Conservation (phyloP, 2,888 invertebrate species). For the Synanthedon formicaeformis region DNA sequence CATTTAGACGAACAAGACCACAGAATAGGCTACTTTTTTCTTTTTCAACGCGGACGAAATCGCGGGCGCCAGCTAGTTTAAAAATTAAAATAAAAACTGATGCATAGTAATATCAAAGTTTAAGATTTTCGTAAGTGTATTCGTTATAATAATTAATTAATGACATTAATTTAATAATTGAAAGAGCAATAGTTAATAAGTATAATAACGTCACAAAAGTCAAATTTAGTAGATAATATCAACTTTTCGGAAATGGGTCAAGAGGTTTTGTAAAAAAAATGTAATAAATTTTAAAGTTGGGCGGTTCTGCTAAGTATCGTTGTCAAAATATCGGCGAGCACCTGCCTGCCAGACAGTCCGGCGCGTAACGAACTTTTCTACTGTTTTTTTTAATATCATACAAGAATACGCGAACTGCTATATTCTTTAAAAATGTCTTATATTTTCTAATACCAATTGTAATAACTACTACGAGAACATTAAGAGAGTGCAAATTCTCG, state of each 20-base stretch:
- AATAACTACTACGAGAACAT: too few relatives aligned
- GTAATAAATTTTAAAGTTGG: slow-evolving; percentile 51
- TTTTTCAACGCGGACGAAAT: too few relatives aligned
- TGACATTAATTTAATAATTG: slow-evolving; percentile 20
- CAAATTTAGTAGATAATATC: slow-evolving; percentile 43
- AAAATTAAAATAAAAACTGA: too few relatives aligned
- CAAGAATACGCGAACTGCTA: not conserved
- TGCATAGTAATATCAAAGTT: too few relatives aligned
- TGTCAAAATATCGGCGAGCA: slow-evolving; percentile 65
- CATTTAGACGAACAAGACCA: too few relatives aligned
- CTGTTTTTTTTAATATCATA: not conserved
- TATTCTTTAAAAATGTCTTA: not conserved
- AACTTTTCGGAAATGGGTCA: slow-evolving; percentile 49
- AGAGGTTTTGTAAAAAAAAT: slow-evolving; percentile 42
- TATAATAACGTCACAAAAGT: slow-evolving; percentile 32
- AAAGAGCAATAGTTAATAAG: slow-evolving; percentile 11
- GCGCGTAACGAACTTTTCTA: slow-evolving; percentile 38
- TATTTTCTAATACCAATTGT: too few relatives aligned
- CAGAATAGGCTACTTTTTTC: too few relatives aligned
- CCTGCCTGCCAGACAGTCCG: slow-evolving; percentile 58
- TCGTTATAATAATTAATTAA: slow-evolving; percentile 7
- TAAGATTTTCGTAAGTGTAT: too few relatives aligned
- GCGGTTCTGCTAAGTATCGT: slow-evolving; percentile 65
- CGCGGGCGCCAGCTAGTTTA: too few relatives aligned
- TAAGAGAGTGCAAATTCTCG: too few relatives aligned